These are phyloP conservation scores for Tupaia tana DNA, from an alignment of 2,113 vertebrate genomes.

Conservation along the genomic window DNA sequence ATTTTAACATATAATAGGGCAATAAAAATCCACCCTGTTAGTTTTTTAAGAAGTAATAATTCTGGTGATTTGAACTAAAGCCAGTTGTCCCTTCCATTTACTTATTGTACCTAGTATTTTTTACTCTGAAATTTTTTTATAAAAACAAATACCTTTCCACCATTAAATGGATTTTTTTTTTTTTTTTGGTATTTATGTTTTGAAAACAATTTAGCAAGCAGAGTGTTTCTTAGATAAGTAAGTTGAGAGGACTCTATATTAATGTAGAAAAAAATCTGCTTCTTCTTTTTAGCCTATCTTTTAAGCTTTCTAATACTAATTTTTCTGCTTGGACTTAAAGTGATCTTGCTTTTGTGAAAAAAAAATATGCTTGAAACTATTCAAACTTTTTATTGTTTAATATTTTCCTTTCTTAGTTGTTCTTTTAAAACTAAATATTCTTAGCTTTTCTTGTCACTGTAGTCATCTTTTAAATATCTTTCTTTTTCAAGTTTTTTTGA, in stretches of 20 bases:
- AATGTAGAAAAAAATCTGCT: constrained; percentile 52
- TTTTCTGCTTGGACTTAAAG: constrained; percentile 54
- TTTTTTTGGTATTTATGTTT: constrained; percentile 61
- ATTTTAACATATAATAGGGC: constrained; percentile 56
- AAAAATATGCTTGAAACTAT: constrained; percentile 2
- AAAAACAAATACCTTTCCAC: constrained; percentile 83
- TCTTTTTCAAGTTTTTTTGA: not conserved
- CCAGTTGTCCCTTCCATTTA: constrained; percentile 3
- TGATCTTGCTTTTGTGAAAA: not conserved
- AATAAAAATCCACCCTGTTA: constrained; percentile 71
- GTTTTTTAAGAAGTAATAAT: constrained; percentile 48
- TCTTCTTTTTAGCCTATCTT: constrained; percentile 19
- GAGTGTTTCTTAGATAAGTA: constrained; percentile 59
- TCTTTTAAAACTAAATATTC: constrained; percentile 45
- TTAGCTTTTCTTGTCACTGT: constrained; percentile 29
- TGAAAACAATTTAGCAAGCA: constrained; percentile 70
- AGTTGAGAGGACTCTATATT: not conserved
- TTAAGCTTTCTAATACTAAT: not conserved
- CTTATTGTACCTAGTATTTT: not conserved
- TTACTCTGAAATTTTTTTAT: constrained; percentile 58
- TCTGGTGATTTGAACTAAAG: constrained; percentile 59
- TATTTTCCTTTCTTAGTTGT: constrained; percentile 44
- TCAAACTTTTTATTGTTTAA: constrained; percentile 50
- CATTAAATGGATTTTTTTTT: constrained; percentile 70
- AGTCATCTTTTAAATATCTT: constrained; percentile 14